Percentiles rank a stretch among this genome's conserved stretches.
phyloP scores from a whole-genome alignment of 2,888 invertebrate species.

The Torymus aiolomorphi region DNA sequence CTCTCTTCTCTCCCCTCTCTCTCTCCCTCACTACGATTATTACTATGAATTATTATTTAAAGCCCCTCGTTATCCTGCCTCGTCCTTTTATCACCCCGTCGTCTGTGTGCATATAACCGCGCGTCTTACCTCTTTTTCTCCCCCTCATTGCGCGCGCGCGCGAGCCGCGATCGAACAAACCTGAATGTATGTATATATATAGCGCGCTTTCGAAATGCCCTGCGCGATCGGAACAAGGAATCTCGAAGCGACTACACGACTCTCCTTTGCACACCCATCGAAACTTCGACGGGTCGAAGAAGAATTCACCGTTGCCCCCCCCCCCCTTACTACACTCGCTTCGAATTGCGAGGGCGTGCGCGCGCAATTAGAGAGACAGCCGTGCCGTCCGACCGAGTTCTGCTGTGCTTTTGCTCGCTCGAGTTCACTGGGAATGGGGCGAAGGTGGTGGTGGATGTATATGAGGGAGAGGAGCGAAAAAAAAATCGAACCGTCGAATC shows the following conservation, averaged over 20 bases:
- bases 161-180: neutral
- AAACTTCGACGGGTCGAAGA: neutral
- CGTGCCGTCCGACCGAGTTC: slow-evolving; percentile 5
- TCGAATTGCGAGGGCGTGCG: neutral
- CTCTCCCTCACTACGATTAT: neutral
- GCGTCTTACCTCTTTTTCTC: too few relatives aligned
- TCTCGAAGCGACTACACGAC: neutral
- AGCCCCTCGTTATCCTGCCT: neutral
- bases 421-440: neutral
- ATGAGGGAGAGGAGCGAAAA: neutral
- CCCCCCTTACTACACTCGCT: neutral
- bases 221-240: too few relatives aligned
- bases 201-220: neutral
- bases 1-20: neutral
- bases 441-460: neutral
- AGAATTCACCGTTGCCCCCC: neutral
- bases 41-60: slow-evolving; percentile 33
- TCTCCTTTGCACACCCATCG: neutral
- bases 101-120: neutral
- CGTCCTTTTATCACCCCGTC: neutral
- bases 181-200: too few relatives aligned
- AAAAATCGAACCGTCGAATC: slow-evolving; percentile 3
- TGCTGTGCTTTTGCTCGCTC: slow-evolving; percentile 17
- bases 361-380: slow-evolving; percentile 31
- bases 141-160: neutral